Evolutionary conservation across 2,113 vertebrate species (phyloP).

Genomic region (Brachypteracias leptosomus): DNA sequence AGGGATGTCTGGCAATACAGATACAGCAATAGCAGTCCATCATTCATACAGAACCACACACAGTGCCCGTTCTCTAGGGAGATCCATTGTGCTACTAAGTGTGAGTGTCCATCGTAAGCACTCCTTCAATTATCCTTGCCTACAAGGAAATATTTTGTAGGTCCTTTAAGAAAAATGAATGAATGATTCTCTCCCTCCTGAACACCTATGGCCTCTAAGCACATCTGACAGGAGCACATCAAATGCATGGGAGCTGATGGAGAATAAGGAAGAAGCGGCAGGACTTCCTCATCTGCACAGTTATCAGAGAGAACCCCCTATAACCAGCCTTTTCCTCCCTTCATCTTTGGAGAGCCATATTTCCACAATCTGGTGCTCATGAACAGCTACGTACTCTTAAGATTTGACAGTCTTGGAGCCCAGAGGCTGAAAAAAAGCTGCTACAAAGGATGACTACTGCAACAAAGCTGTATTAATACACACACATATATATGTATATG

Average conservation of each 20-base stretch:
- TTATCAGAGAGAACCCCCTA: not conserved
- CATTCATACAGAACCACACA: too few species aligned
- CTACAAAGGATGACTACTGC: not conserved
- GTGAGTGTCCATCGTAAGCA: not conserved
- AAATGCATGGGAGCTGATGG: not conserved
- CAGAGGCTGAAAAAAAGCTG: not conserved
- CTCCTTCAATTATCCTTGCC: not conserved
- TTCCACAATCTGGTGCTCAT: not conserved
- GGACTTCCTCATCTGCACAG: not conserved
- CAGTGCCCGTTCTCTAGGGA: not conserved
- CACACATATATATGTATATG: not conserved
- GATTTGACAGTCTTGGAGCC: not conserved
- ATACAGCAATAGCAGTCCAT: not conserved
- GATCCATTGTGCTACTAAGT: not conserved
- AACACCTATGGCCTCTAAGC: not conserved
- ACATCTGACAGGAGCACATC: not conserved
- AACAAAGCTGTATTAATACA: not conserved
- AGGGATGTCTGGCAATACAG: not conserved
- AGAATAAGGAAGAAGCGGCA: not conserved
- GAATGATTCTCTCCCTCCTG: not conserved
- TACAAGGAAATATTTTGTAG: not conserved
- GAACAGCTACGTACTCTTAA: not conserved
- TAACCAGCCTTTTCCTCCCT: not conserved
- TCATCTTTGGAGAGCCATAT: not conserved
- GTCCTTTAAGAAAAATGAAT: not conserved